A percentile compares a stretch with the other conserved stretches of the same genome.
These are phyloP conservation scores for Allochrocebus solatus DNA, from an alignment of 2,797 vertebrate species.

Conservation along the genomic window DNA sequence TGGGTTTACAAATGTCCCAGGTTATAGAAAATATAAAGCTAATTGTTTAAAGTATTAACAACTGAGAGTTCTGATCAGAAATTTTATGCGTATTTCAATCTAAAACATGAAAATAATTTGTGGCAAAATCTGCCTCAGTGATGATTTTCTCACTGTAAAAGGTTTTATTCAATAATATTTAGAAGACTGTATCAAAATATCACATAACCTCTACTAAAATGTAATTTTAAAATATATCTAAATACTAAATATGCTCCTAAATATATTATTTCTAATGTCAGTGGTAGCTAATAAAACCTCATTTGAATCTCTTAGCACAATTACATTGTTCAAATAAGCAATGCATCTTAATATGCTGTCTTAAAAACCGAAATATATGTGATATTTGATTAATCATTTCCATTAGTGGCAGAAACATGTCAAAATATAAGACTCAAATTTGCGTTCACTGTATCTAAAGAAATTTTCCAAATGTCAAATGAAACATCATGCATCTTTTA, in stretches of 20 bases:
- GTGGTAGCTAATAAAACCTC: neutral
- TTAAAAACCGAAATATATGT: constrained; percentile 25
- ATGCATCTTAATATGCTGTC: neutral
- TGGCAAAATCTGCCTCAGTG: neutral
- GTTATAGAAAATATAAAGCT: neutral
- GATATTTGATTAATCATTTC: neutral
- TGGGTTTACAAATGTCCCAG: neutral
- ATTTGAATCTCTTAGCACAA: neutral
- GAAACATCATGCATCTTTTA: neutral
- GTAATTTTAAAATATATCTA: neutral
- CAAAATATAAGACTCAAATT: constrained; percentile 35
- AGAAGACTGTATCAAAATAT: neutral
- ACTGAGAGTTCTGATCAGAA: neutral
- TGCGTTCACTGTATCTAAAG: neutral
- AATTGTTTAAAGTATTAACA: neutral
- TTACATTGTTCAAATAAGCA: neutral
- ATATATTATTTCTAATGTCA: neutral
- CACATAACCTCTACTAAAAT: neutral
- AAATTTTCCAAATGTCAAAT: constrained; percentile 35
- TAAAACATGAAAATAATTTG: neutral
- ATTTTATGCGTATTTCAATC: neutral
- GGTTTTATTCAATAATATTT: neutral
- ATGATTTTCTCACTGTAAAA: constrained; percentile 40
- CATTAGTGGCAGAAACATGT: neutral
- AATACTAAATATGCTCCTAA: neutral